phyloP scores from a whole-genome alignment of 2,113 vertebrate genomes.

The Lepisosteus oculatus region DNA sequence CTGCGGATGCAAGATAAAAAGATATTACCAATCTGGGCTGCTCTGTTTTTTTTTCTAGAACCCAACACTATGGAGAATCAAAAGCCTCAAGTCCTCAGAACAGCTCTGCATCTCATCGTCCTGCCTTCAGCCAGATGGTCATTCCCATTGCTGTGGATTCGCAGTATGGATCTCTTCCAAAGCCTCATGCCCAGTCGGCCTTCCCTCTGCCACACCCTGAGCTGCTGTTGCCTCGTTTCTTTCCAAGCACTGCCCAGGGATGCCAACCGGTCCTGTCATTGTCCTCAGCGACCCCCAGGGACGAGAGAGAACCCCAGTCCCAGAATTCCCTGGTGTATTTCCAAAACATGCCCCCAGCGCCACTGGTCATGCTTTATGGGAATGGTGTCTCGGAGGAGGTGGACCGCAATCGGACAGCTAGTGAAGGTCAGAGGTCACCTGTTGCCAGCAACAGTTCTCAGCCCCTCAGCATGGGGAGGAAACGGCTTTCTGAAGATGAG shows the following conservation, averaged over 20 bases:
- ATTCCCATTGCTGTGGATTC: slow-evolving; percentile 50
- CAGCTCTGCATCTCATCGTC: slow-evolving; percentile 14
- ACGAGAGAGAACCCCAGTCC: slow-evolving; percentile 37
- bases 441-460: neutral
- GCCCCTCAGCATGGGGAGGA: slow-evolving; percentile 42
- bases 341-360: slow-evolving; percentile 70
- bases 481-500: slow-evolving; percentile 39
- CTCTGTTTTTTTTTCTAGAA: slow-evolving; percentile 5
- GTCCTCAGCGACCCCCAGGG: slow-evolving; percentile 26
- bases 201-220: slow-evolving; percentile 48
- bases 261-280: neutral
- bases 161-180: slow-evolving; percentile 43
- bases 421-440: slow-evolving; percentile 35
- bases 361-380: slow-evolving; percentile 77
- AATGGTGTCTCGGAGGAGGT: neutral
- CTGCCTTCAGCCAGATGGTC: neutral
- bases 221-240: slow-evolving; percentile 20
- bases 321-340: slow-evolving; percentile 65
- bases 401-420: neutral
- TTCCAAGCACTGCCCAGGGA: slow-evolving; percentile 29
- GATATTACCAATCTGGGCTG: neutral
- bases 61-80: neutral
- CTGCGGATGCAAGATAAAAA: no score
- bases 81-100: neutral
- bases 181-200: slow-evolving; percentile 10